These are phyloP conservation scores for Acrossocheilus wenchowensis DNA, from an alignment of 2,797 vertebrate species.

Conservation along the genomic window DNA sequence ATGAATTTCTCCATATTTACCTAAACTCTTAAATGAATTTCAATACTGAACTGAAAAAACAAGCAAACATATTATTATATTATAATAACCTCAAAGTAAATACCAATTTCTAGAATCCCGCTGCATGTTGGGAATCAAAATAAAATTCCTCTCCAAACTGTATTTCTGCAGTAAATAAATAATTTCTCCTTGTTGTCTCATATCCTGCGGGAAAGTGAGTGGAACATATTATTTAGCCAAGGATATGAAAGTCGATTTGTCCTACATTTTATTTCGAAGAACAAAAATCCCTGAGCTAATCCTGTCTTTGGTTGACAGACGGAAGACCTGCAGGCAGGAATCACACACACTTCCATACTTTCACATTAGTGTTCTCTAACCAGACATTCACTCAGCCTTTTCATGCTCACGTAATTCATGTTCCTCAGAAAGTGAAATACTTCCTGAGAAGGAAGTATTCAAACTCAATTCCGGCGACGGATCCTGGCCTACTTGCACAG, in stretches of 20 bases:
- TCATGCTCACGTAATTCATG: constrained; percentile 41
- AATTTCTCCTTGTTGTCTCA: constrained; percentile 19
- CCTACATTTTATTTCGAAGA: constrained; percentile 55
- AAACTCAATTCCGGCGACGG: constrained; percentile 39
- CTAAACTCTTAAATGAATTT: not conserved
- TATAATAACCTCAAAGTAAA: constrained; percentile 3
- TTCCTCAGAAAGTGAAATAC: constrained; percentile 38
- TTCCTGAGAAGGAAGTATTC: constrained; percentile 43
- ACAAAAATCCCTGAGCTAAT: constrained; percentile 56
- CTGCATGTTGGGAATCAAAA: constrained; percentile 18
- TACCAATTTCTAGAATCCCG: not conserved
- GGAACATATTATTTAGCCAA: constrained; percentile 55
- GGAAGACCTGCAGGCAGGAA: constrained; percentile 35
- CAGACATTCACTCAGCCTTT: constrained; percentile 46
- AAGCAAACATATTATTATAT: not conserved
- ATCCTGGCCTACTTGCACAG: constrained; percentile 33
- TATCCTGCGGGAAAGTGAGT: constrained; percentile 42
- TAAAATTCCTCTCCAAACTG: constrained; percentile 22
- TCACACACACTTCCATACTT: constrained; percentile 38
- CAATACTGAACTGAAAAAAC: not conserved
- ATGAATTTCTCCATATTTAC: not conserved
- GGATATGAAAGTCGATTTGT: constrained; percentile 55
- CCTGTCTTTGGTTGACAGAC: constrained; percentile 32
- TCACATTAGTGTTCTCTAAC: constrained; percentile 50
- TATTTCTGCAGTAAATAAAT: constrained; percentile 38